These are phyloP conservation scores for Pandemis cinnamomeana DNA, from an alignment of 2,888 invertebrate genomes.

Conservation along the genomic window DNA sequence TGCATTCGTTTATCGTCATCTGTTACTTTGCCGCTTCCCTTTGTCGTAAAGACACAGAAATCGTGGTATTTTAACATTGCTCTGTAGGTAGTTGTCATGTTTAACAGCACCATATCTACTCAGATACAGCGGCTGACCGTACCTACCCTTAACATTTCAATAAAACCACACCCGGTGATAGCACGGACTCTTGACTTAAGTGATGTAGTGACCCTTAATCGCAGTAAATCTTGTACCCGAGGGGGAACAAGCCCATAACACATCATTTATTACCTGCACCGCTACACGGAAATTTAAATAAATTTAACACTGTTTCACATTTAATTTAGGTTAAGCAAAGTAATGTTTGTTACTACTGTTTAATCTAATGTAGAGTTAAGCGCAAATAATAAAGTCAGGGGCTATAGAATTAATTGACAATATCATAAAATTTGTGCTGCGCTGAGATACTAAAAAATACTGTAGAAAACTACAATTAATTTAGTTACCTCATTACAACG, in stretches of 20 bases:
- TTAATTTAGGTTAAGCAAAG: background rate
- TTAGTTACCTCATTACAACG: too few relatives aligned
- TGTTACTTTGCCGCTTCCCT: too few relatives aligned
- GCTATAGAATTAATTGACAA: too few relatives aligned
- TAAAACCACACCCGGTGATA: slow-evolving; percentile 57
- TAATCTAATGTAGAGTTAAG: background rate
- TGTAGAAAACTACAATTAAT: too few relatives aligned
- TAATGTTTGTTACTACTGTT: background rate
- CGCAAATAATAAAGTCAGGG: background rate
- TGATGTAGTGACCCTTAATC: slow-evolving; percentile 82
- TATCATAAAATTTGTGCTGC: background rate
- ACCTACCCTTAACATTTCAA: slow-evolving; percentile 57
- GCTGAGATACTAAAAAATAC: too few relatives aligned
- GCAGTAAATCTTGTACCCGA: slow-evolving; percentile 79
- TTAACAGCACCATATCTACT: background rate
- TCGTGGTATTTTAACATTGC: background rate
- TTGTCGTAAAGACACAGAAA: too few relatives aligned
- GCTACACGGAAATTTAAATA: slow-evolving; percentile 19
- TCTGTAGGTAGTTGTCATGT: background rate
- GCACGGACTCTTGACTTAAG: slow-evolving; percentile 79
- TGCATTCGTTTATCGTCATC: too few relatives aligned
- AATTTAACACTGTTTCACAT: slow-evolving; percentile 17
- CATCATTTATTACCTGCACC: slow-evolving; percentile 78
- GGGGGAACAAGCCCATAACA: slow-evolving; percentile 77
- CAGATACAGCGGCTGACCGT: slow-evolving; percentile 3